Evolutionary conservation across 2,113 vertebrate genomes (phyloP), one percentile per base, ranked within the genome.

Genomic region (Lagopus muta): DNA sequence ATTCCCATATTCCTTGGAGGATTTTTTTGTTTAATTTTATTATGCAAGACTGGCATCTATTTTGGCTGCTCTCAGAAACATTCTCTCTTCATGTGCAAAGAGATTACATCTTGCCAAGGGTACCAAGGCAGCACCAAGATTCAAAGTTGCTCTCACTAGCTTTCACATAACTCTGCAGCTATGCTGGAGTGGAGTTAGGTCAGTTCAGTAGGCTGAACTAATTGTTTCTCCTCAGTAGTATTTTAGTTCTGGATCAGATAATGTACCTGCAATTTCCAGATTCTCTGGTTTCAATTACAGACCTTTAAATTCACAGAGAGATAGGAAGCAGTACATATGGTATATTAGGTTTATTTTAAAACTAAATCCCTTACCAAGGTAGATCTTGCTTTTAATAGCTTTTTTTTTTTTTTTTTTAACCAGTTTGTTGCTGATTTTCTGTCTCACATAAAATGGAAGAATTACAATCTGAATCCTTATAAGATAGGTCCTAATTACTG

Each of bases 191-290:
- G 22, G 27, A 69, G 77, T 14, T 40, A 45, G n/a, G 45, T 85
- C 84, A 62, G n/a, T 82, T 80, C 81, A 30, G 48, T n/a, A 87
- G 21, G 27, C 48, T 92, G 74, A 74, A 90, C 25, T 90, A 74
- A 78, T 69, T 75, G 52, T 40, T 76, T 72, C 34, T 76, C 80
- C 61, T 89, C 0, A 0, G 18, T 73, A 73, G 40, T 45, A 50
- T 66, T 90, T 89, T 86, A 89, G 36, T 89, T 92, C 66, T 79
- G 66, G 67, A 75, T 90, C 89, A 94, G 34, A 74, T 52, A 88
- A 74, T 8, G 17, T 27, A 40, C 27, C 34, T 57, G 27, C 9
- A 87, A 15, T 72, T 47, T 81, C 20, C 36, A 32, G 16, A 67
- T 86, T 83, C 60, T 86, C 34, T 1, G 1, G 19, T 74, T 86